Percentiles rank a stretch among this genome's conserved stretches.
phyloP scores from a whole-genome alignment of 2,113 vertebrate genomes.

The Pimephales promelas region DNA sequence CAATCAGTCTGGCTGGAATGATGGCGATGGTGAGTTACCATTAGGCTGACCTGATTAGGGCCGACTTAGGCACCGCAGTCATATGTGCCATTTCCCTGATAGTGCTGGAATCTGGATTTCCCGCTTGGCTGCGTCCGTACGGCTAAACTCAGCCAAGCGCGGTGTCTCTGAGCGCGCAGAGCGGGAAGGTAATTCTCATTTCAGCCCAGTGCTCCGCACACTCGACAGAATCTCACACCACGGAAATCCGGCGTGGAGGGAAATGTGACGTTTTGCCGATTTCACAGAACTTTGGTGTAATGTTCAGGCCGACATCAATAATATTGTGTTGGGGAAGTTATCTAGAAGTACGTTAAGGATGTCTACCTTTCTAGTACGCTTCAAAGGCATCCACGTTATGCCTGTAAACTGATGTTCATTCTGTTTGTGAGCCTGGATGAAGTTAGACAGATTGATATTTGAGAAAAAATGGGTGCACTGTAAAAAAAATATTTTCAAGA shows the following conservation, averaged over 20 bases:
- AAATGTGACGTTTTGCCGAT: constrained; percentile 47
- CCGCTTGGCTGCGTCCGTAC: constrained; percentile 75
- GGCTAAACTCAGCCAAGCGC: constrained; percentile 80
- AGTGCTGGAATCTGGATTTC: constrained; percentile 81
- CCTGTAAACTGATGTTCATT: not conserved
- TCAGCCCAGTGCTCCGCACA: constrained; percentile 47
- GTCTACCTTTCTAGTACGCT: not conserved
- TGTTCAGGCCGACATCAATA: constrained; percentile 51
- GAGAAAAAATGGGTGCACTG: too few species aligned
- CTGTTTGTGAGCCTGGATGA: not conserved
- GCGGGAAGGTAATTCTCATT: constrained; percentile 77
- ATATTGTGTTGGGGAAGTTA: constrained; percentile 40
- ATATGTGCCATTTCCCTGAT: constrained; percentile 82
- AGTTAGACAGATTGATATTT: not conserved
- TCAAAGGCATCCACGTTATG: not conserved
- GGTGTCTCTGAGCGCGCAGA: constrained; percentile 69
- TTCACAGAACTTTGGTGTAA: constrained; percentile 47
- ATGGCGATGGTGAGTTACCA: constrained; percentile 72
- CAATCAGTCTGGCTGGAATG: constrained; percentile 74
- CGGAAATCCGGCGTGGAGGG: constrained; percentile 42
- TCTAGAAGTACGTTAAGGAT: constrained; percentile 8
- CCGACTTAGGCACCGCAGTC: constrained; percentile 74
- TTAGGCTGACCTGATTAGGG: constrained; percentile 76
- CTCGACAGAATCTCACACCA: constrained; percentile 57
- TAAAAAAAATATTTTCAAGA: too few species aligned